Base-by-base conservation (phyloP, 2,797 vertebrate genomes). In the Hemibagrus guttatus region DNA sequence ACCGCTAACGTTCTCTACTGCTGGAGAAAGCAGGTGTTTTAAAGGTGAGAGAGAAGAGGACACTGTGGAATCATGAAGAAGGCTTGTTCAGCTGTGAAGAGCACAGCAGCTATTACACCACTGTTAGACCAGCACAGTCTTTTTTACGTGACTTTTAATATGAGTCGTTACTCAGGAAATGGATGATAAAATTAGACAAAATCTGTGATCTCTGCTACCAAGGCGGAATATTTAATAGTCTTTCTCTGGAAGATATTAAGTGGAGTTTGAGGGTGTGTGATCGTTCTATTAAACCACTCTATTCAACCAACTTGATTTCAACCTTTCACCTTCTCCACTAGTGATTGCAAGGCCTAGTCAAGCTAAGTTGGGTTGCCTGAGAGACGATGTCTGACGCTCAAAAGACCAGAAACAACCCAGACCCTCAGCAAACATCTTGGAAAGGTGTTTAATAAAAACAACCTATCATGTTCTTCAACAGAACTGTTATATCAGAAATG, bases 11-110 rank as follows among this genome's bases (percentile, higher is more conserved):
- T 61, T 79, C 35, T n/a, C 79, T 16, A 2, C 71, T 19, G 76
- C 83, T 78, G 76, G 63, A 84, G 80, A 88, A n/a, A 21, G 61
- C 86, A 85, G 87, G 85, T 75, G 72, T 35, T 87, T 85, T 68
- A 64, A 59, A 87, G 83, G 86, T 82, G 64, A 87, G 75, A 7
- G 66, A 79, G 59, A 52, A 80, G 71, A 78, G 23, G 78, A 72
- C 39, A 71, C 42, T 76, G 81, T 56, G 52, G 86, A 87, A 90
- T 81, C 39, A 84, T 52, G 61, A 83, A 52, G 64, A 81, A 84
- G 84, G 64, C 54, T 64, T 52, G 49, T 79, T 85, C 79, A 54
- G 6, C 76, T 79, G 76, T 79, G 56, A 79, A 79, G 76, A 79
- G 54, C 31, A 59, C 56, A 80, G 71, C 64, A 61, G 5, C 1